Conservation (phyloP, 2,888 invertebrate genomes). For the Drosophila parthenogenetica region DNA sequence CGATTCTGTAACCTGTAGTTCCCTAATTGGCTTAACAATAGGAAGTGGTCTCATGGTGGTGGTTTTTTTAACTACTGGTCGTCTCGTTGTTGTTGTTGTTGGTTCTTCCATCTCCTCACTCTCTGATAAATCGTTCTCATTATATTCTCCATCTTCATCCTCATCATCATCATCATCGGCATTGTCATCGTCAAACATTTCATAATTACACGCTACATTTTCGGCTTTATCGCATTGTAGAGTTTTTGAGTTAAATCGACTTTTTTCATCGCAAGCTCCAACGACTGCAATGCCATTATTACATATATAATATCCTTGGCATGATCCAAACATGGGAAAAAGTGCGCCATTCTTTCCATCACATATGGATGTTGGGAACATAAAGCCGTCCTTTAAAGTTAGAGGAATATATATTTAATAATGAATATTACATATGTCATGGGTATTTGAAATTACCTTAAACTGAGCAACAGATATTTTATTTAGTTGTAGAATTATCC, state of each 20-base stretch:
- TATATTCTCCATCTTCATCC: conserved; percentile 20
- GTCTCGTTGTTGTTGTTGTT: conserved; percentile 10
- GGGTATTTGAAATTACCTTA: conserved; percentile 37
- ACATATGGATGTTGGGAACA: conserved; percentile 58
- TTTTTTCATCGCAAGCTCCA: conserved; percentile 64
- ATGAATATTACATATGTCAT: neutral
- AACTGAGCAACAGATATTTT: conserved; percentile 34
- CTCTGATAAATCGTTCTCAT: conserved; percentile 15
- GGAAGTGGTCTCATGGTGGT: conserved; percentile 9
- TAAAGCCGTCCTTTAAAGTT: conserved; percentile 42
- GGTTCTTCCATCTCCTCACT: conserved; percentile 26
- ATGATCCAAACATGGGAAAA: conserved; percentile 73
- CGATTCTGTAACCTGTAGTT: neutral
- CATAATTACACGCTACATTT: conserved; percentile 54
- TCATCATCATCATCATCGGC: conserved; percentile 15
- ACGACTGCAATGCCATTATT: conserved; percentile 65
- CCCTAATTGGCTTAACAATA: conserved; percentile 1
- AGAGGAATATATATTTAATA: neutral
- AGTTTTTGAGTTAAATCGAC: conserved; percentile 66
- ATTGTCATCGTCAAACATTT: conserved; percentile 22
- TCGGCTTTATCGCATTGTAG: conserved; percentile 59
- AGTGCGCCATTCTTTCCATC: conserved; percentile 65
- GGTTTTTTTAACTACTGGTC: neutral
- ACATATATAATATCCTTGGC: conserved; percentile 74
- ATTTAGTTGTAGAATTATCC: conserved; percentile 30